A percentile compares a stretch with the other conserved stretches of the same genome.
Evolutionary conservation across 2,888 invertebrate genomes (phyloP).

Genomic region (Microlaimidae sp.): DNA sequence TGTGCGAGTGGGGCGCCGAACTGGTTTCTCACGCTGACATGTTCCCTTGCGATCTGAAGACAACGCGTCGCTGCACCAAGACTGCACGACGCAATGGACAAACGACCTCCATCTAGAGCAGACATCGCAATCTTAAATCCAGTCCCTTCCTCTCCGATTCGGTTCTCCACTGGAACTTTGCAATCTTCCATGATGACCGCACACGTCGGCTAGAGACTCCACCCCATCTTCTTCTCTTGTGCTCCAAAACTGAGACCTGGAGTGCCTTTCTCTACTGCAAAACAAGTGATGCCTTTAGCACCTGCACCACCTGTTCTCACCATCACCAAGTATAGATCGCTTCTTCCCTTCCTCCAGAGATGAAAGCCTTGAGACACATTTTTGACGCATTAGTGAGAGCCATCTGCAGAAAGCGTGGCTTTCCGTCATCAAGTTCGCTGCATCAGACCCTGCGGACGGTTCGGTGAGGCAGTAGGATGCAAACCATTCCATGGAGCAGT

Average conservation of each 20-base stretch:
- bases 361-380: slow-evolving; percentile 42
- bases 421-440: slow-evolving; percentile 43
- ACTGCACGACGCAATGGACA: slow-evolving; percentile 46
- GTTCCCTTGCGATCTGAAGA: slow-evolving; percentile 41
- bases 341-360: slow-evolving; percentile 45
- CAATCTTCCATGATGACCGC: slow-evolving; percentile 45
- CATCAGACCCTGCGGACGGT: slow-evolving; percentile 45
- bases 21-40: slow-evolving; percentile 43
- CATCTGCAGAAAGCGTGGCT: slow-evolving; percentile 41
- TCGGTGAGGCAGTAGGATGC: slow-evolving; percentile 46
- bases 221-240: slow-evolving; percentile 46
- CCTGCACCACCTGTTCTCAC: slow-evolving; percentile 43
- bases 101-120: slow-evolving; percentile 45
- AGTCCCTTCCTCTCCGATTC: slow-evolving; percentile 41
- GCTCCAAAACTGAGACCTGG: slow-evolving; percentile 45
- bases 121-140: slow-evolving; percentile 47
- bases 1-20: slow-evolving; percentile 44
- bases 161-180: slow-evolving; percentile 40
- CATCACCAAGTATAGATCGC: slow-evolving; percentile 45
- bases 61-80: slow-evolving; percentile 45
- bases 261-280: slow-evolving; percentile 44
- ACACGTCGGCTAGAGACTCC: slow-evolving; percentile 46
- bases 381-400: slow-evolving; percentile 43
- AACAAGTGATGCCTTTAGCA: slow-evolving; percentile 45
- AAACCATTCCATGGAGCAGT: slow-evolving; percentile 42